Percentiles rank a stretch among this genome's conserved stretches.
Evolutionary conservation across 2,113 vertebrate genomes (phyloP).

Genomic region (Motacilla tschutschensis): DNA sequence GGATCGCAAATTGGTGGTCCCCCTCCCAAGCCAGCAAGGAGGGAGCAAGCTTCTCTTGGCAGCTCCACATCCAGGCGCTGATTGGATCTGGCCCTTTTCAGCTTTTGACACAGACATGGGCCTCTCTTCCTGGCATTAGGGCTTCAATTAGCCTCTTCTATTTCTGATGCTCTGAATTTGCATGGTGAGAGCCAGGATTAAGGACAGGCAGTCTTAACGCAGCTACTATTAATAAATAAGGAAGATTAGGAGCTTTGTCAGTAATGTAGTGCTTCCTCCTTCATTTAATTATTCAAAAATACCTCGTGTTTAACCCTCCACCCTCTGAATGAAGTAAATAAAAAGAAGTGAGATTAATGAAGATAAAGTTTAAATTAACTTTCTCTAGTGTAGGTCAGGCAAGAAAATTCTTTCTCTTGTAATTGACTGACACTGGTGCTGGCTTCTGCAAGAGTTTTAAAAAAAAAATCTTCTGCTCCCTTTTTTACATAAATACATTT

Average conservation of each 20-base stretch:
- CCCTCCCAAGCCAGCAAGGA: background rate
- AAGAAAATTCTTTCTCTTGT: slow-evolving; percentile 27
- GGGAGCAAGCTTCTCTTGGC: background rate
- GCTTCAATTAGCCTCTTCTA: slow-evolving; percentile 57
- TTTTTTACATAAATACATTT: slow-evolving; percentile 53
- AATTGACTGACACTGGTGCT: background rate
- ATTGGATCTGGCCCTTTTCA: background rate
- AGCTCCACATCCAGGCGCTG: accelerated
- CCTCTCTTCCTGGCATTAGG: slow-evolving; percentile 22
- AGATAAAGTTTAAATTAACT: slow-evolving; percentile 72
- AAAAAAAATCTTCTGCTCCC: background rate
- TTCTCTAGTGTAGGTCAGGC: background rate
- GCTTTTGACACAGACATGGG: slow-evolving; percentile 1
- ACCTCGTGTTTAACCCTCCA: slow-evolving; percentile 41
- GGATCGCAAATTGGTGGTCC: background rate
- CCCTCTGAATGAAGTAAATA: slow-evolving; percentile 57
- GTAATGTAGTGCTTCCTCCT: slow-evolving; percentile 51
- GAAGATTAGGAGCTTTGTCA: slow-evolving; percentile 67
- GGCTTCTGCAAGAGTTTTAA: background rate
- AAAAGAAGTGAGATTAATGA: slow-evolving; percentile 49
- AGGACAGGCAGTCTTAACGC: slow-evolving; percentile 52
- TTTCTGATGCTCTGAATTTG: slow-evolving; percentile 46
- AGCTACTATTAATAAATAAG: slow-evolving; percentile 67
- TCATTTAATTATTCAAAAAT: slow-evolving; percentile 67
- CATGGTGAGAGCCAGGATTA: slow-evolving; percentile 53